phyloP scores from a whole-genome alignment of 2,113 vertebrate species.

The Pelusios castaneus region DNA sequence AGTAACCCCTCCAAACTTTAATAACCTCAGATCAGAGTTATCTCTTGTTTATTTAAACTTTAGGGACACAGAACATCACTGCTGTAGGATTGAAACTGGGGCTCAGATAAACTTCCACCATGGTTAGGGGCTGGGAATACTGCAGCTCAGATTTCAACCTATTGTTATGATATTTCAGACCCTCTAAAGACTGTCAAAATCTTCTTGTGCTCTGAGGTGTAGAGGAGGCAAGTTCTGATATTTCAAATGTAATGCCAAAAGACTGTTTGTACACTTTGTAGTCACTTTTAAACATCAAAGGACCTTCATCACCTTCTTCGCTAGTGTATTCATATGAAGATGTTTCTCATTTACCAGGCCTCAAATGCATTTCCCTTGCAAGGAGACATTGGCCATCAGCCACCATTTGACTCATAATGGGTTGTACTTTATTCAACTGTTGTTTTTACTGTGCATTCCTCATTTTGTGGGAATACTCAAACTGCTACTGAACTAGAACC shows the following conservation, averaged over 20 bases:
- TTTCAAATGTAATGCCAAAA: neutral
- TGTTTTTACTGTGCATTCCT: neutral
- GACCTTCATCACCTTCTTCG: neutral
- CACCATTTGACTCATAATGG: neutral
- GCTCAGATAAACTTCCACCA: neutral
- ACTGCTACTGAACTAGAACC: neutral
- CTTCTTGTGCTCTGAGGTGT: neutral
- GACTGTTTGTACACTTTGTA: neutral
- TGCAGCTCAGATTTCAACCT: neutral
- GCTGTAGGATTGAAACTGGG: neutral
- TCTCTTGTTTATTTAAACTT: neutral
- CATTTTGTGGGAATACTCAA: neutral
- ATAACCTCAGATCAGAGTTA: neutral
- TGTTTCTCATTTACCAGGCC: neutral
- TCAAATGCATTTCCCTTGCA: neutral
- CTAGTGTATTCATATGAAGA: neutral
- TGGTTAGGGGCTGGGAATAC: neutral
- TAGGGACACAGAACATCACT: neutral
- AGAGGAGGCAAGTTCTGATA: neutral
- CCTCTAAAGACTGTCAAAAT: neutral
- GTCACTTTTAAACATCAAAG: neutral
- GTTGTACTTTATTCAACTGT: neutral
- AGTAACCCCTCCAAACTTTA: neutral
- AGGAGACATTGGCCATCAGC: neutral
- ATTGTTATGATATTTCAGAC: neutral